Conservation (phyloP, 2,113 vertebrate genomes). For the Albula glossodonta region DNA sequence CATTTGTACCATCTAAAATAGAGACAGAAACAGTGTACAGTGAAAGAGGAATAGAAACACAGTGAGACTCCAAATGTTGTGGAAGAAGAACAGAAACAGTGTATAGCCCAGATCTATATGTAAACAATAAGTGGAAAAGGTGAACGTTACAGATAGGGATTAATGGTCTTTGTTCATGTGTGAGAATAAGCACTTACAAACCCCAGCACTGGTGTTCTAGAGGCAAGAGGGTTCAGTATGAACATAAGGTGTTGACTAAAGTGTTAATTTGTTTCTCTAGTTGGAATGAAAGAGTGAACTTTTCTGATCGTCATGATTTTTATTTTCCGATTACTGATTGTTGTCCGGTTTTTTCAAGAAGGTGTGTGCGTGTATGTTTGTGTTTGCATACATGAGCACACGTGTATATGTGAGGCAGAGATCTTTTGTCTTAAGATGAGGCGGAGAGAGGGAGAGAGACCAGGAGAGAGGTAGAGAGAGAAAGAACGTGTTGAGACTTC, state of each 20-base stretch:
- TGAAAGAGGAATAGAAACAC: neutral
- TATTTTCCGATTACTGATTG: too few relatives aligned
- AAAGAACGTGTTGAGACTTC: neutral
- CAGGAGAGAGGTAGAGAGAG: neutral
- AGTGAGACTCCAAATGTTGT: neutral
- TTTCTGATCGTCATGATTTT: too few relatives aligned
- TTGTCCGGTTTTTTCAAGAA: too few relatives aligned
- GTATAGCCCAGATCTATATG: too few relatives aligned
- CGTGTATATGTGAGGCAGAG: neutral
- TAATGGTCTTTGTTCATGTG: too few relatives aligned
- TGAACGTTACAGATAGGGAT: too few relatives aligned
- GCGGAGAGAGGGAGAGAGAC: conserved; percentile 13
- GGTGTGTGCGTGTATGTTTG: neutral
- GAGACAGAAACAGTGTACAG: neutral
- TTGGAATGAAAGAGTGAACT: too few relatives aligned
- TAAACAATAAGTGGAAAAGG: too few relatives aligned
- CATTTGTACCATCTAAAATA: neutral
- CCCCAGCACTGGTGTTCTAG: too few relatives aligned
- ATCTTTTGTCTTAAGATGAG: conserved; percentile 18
- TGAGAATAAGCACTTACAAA: too few relatives aligned
- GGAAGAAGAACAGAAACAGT: too few relatives aligned
- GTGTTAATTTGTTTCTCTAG: too few relatives aligned
- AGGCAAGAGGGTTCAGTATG: neutral
- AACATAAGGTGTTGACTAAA: neutral
- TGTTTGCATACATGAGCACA: neutral